Conservation (phyloP, 2,113 vertebrate genomes). For the Seriola quinqueradiata region DNA sequence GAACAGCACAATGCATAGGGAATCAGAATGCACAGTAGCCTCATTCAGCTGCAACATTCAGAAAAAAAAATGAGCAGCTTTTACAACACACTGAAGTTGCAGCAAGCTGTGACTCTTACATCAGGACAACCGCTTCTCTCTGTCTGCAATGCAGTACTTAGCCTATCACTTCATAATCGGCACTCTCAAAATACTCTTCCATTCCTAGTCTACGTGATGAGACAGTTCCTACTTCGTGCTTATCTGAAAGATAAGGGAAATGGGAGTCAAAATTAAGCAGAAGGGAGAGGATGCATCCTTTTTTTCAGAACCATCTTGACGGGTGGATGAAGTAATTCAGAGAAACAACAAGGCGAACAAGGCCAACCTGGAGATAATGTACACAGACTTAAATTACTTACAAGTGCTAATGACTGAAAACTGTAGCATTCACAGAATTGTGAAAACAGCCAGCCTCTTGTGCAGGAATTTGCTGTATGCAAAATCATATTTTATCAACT, state of each 20-base stretch:
- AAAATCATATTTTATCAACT: conserved; percentile 7
- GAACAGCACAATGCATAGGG: conserved; percentile 15
- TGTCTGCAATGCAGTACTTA: conserved; percentile 75
- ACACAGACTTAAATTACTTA: neutral
- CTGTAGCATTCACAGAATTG: neutral
- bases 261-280: conserved; percentile 37
- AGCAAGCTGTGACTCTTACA: conserved; percentile 52
- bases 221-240: conserved; percentile 42
- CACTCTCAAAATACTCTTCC: conserved; percentile 27
- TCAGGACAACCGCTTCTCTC: conserved; percentile 48
- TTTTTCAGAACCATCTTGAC: neutral
- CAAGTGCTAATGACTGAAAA: conserved; percentile 14
- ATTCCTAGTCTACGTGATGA: conserved; percentile 47
- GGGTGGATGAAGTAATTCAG: neutral
- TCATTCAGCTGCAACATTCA: conserved; percentile 53
- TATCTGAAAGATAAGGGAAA: conserved; percentile 57
- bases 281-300: conserved; percentile 31
- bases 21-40: conserved; percentile 34
- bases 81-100: conserved; percentile 55
- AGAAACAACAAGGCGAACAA: conserved; percentile 6
- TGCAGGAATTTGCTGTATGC: neutral
- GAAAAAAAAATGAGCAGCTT: conserved; percentile 31
- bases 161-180: conserved; percentile 54
- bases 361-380: neutral
- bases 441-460: neutral